phyloP scores from a whole-genome alignment of 2,113 vertebrate genomes.

The Leucosticte australis region DNA sequence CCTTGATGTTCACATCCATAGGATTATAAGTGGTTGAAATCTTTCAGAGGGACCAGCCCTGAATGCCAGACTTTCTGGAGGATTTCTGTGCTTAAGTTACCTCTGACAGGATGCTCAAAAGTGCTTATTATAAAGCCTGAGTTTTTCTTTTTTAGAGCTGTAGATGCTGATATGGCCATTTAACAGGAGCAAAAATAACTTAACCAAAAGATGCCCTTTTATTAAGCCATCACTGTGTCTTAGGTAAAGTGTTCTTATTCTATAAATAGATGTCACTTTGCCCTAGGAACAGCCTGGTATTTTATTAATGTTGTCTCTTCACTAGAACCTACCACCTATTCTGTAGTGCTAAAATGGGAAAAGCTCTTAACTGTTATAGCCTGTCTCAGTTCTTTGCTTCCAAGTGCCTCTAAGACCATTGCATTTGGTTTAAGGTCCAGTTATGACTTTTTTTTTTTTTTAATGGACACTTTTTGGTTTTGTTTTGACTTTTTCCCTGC shows the following conservation, averaged over 20 bases:
- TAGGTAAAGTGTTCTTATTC: not conserved
- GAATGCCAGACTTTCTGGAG: not conserved
- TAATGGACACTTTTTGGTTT: not conserved
- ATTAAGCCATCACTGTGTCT: not conserved
- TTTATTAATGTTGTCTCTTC: not conserved
- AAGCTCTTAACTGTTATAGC: not conserved
- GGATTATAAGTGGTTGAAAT: not conserved
- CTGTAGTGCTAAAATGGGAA: not conserved
- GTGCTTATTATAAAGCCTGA: not conserved
- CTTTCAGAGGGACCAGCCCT: not conserved
- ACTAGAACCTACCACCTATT: not conserved
- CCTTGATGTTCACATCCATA: not conserved
- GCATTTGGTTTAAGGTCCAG: not conserved
- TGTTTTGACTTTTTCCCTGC: not conserved
- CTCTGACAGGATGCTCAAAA: not conserved
- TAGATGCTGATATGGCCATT: not conserved
- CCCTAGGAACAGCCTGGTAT: not conserved
- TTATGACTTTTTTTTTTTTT: not conserved
- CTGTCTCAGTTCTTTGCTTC: not conserved
- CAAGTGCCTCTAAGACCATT: not conserved
- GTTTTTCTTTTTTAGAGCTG: not conserved
- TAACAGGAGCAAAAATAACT: constrained; percentile 37
- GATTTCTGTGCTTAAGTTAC: not conserved
- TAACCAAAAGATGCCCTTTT: constrained; percentile 2
- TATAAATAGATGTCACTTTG: constrained; percentile 31